Base-by-base conservation (phyloP, 2,113 vertebrate species). In the Macrotus californicus region DNA sequence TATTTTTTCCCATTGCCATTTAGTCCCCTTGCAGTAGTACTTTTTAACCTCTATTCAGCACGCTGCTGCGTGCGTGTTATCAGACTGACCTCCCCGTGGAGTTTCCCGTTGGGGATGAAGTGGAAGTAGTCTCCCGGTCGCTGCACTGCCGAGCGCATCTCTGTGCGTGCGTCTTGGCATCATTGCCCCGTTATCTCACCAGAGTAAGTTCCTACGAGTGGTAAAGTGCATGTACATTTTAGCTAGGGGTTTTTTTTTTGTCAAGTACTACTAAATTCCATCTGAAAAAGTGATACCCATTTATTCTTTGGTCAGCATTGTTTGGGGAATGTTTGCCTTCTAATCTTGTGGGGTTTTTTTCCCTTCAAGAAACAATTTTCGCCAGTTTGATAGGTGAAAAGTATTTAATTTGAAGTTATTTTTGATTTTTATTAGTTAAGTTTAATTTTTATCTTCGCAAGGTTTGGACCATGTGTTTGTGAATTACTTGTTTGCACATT, bases 401-500 rank as follows among this genome's bases (percentile, higher is more conserved):
- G 13, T 54, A 39, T 66, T 80, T 84, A 61, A 86, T 72, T 94
- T 87, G 29, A 87, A 92, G n/a, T 89, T 93, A 77, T 48, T 91
- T 81, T 92, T 87, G 6, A 73, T 69, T 66, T 67, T 75, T 59
- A 67, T 85, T 86, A 82, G 54, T 21, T 91, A 46, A 52, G 7
- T 54, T 61, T 54, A 31, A 7, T 66, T 77, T 89, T 80, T 89
- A 52, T 81, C 48, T 14, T 81, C 22, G 24, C 6, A 50, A 72
- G 21, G 9, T 86, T 92, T 92, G 72, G 69, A 7, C 7, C 52
- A n/a, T 46, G 15, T 75, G 24, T 83, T 50, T 88, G 12, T 79
- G 41, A 95, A 46, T 89, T 84, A 79, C 31, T 77, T 89, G 54
- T 85, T 93, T 31, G 31, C 36, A 64, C n/a, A 6, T 87, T 77